Conservation (phyloP, 2,797 vertebrate genomes). For the Ataeniobius toweri region DNA sequence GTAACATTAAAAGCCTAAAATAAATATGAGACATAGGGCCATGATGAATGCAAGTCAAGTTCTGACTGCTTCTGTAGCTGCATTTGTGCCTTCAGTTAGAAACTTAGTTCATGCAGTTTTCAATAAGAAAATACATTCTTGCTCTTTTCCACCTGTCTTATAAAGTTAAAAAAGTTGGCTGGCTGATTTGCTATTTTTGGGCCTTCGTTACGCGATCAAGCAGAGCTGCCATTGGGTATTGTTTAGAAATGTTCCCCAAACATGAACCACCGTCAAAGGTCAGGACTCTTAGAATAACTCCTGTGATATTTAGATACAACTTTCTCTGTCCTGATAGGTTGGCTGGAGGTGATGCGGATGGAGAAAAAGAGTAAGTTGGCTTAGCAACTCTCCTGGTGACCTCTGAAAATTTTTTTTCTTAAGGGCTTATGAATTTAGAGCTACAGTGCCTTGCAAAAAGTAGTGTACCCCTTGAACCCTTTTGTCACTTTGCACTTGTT, state of each 20-base stretch:
- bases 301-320: constrained; percentile 71
- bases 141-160: constrained; percentile 15
- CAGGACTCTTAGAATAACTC: constrained; percentile 70
- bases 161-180: constrained; percentile 10
- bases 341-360: constrained; percentile 44
- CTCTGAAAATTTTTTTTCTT: constrained; percentile 40
- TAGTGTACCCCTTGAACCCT: background rate
- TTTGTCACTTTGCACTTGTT: background rate
- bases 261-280: constrained; percentile 68
- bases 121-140: constrained; percentile 17
- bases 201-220: constrained; percentile 27
- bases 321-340: constrained; percentile 51
- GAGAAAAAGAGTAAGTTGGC: constrained; percentile 59
- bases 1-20: background rate
- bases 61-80: background rate
- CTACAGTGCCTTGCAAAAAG: background rate
- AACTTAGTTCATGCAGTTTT: constrained; percentile 1
- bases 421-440: constrained; percentile 47
- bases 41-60: background rate
- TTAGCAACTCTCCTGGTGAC: constrained; percentile 56
- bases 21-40: background rate
- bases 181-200: constrained; percentile 32
- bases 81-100: constrained; percentile 9
- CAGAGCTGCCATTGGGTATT: constrained; percentile 52
- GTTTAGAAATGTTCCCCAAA: constrained; percentile 73